These are phyloP conservation scores for Boloria selene DNA, from an alignment of 2,888 invertebrate genomes.

Conservation along the genomic window DNA sequence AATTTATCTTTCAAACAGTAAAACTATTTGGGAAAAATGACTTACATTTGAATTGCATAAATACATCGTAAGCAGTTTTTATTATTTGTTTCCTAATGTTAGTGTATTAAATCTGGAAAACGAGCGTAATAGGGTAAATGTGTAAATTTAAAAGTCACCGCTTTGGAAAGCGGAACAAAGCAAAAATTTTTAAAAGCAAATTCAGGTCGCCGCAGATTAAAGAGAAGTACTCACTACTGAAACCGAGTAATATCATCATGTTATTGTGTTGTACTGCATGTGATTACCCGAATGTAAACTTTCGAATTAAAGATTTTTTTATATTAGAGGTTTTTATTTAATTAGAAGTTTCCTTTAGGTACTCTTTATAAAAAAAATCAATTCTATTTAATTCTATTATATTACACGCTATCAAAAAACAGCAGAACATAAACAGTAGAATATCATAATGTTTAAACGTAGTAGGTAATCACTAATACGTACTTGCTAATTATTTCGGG, in stretches of 20 bases:
- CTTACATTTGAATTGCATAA: conserved; percentile 13
- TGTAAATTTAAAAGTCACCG: conserved; percentile 36
- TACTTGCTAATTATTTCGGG: not conserved
- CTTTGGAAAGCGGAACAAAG: conserved; percentile 33
- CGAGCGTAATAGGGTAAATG: conserved; percentile 25
- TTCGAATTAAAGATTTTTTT: not conserved
- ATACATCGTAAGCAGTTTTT: not conserved
- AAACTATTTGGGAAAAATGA: not conserved
- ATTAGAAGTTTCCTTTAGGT: not conserved
- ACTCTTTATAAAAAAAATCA: no score
- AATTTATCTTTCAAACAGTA: conserved; percentile 1
- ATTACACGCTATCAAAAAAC: no score
- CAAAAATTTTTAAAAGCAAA: conserved; percentile 39
- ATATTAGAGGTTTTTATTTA: not conserved
- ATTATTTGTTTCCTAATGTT: conserved; percentile 11
- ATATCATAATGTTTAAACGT: not conserved
- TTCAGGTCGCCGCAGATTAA: conserved; percentile 38
- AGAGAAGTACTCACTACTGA: conserved; percentile 31
- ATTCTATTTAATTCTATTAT: no score
- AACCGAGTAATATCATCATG: conserved; percentile 32
- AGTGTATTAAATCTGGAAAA: conserved; percentile 21
- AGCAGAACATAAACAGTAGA: no score
- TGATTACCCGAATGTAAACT: conserved; percentile 7
- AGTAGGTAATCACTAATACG: not conserved
- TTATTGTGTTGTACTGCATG: conserved; percentile 28